Evolutionary conservation across 2,797 vertebrate species (phyloP), one percentile per base, ranked within the genome.

Genomic region (Halcyon chelicuti): DNA sequence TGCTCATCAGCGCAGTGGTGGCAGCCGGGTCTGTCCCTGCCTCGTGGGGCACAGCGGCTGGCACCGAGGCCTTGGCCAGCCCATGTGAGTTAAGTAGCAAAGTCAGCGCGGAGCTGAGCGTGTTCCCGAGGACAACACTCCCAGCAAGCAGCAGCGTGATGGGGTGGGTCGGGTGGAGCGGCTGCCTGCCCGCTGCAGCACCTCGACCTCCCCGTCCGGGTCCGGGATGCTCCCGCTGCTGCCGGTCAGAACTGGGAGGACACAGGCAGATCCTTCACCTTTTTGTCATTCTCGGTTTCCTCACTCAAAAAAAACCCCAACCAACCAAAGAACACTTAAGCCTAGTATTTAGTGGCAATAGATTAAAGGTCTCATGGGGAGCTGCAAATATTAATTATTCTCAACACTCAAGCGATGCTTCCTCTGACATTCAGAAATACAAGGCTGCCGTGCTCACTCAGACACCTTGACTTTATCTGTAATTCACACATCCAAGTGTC

Each of bases 21-120:
- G 4, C 31, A 1, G 5, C 26, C 2, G 1, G 12, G 14, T 44
- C 49, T 1, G 42, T 14, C 35, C 42, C 25, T 33, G n/a, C 35
- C 12, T 6, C 15, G 10, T 9, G 55, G 52, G 40, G 26, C 20
- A 8, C 63, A 22, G 37, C 3, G 2, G 5, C 9, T n/a, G 42
- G 37, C 5, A 72, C 4, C 7, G 23, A 9, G 16, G 14, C n/a
- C n/a, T 68, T 17, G 29, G 35, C n/a, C 33, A 9, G 37, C n/a
- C 1, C 4, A 19, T 7, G 2, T 0, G 20, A 11, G 5, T 17
- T 1, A 14, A 37, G 23, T 1, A 13, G 52, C 52, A 54, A 7
- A 44, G 28, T 2, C 42, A 2, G 0, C 1, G 2, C 2, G 5
- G 31, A 58, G 42, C 42, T 16, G 62, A 29, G 37, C 35, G 1